Evolutionary conservation across 2,797 vertebrate genomes (phyloP).

Genomic region (Echiichthys vipera): DNA sequence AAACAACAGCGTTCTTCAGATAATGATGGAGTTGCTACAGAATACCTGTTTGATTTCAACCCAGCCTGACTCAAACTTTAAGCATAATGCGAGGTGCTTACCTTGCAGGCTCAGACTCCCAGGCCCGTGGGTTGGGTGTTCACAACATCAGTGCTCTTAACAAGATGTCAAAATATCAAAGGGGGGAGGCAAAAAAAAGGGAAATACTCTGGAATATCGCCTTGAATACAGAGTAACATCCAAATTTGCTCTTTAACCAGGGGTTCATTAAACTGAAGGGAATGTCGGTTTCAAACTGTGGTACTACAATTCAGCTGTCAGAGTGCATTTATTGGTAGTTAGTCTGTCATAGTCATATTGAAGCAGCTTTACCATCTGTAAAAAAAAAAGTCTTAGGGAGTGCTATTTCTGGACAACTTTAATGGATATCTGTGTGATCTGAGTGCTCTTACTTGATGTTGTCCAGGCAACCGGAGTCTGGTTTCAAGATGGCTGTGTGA

Average conservation of each 20-base stretch:
- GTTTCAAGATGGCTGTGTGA: constrained; percentile 98
- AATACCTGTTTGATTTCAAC: constrained; percentile 66
- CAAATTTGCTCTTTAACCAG: constrained; percentile 15
- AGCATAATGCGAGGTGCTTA: constrained; percentile 56
- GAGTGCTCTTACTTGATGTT: constrained; percentile 97
- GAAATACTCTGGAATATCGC: constrained; percentile 18
- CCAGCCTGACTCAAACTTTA: constrained; percentile 66
- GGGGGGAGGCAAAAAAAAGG: constrained; percentile 6
- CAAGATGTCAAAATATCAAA: constrained; percentile 63
- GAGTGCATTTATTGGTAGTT: not conserved
- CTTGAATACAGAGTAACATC: constrained; percentile 38
- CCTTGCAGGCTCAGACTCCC: constrained; percentile 33
- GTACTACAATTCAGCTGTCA: not conserved
- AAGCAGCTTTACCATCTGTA: constrained; percentile 44
- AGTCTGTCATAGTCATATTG: constrained; percentile 2
- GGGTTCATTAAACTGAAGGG: constrained; percentile 23
- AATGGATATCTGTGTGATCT: constrained; percentile 56
- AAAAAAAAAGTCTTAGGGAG: constrained; percentile 27
- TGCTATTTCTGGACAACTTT: constrained; percentile 61
- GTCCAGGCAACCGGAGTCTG: constrained; percentile 98
- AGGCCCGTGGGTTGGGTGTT: constrained; percentile 28
- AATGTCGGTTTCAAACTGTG: constrained; percentile 1
- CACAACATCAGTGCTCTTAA: constrained; percentile 62
- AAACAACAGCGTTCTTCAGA: constrained; percentile 60
- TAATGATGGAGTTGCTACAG: constrained; percentile 56